A percentile compares a stretch with the other conserved stretches of the same genome.
phyloP scores from a whole-genome alignment of 2,888 invertebrate genomes.

The Nomada goodeniana region DNA sequence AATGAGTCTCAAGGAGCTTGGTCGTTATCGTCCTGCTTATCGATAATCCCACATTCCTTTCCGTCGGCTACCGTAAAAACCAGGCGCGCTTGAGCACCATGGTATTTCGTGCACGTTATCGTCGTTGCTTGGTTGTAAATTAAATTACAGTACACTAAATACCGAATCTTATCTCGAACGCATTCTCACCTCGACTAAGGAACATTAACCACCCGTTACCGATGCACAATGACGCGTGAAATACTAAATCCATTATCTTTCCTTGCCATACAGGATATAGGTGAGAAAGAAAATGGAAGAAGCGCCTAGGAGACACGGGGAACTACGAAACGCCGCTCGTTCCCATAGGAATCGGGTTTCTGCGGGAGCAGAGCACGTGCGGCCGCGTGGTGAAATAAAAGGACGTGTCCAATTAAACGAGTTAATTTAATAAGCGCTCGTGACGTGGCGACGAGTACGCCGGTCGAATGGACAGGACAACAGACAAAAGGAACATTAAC shows the following conservation, averaged over 20 bases:
- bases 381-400: slow-evolving; percentile 61
- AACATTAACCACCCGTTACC: neutral
- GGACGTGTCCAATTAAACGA: slow-evolving; percentile 76
- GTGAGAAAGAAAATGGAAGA: neutral
- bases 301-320: neutral
- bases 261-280: neutral
- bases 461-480: slow-evolving; percentile 30
- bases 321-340: slow-evolving; percentile 51
- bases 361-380: slow-evolving; percentile 52
- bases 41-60: slow-evolving; percentile 61
- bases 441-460: slow-evolving; percentile 44
- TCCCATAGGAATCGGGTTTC: slow-evolving; percentile 73
- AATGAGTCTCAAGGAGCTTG: slow-evolving; percentile 30
- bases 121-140: slow-evolving; percentile 35
- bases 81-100: slow-evolving; percentile 8
- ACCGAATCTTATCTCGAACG: slow-evolving; percentile 36
- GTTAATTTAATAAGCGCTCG: slow-evolving; percentile 77
- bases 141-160: slow-evolving; percentile 39
- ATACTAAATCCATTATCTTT: slow-evolving; percentile 6
- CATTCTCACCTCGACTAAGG: slow-evolving; percentile 27
- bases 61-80: slow-evolving; percentile 47
- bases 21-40: slow-evolving; percentile 50
- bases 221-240: slow-evolving; percentile 29
- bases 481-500: slow-evolving; percentile 60
- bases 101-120: slow-evolving; percentile 36